Percentiles rank a stretch among this genome's conserved stretches.
Evolutionary conservation across 2,113 vertebrate genomes (phyloP).

Genomic region (Alexandromys fortis): DNA sequence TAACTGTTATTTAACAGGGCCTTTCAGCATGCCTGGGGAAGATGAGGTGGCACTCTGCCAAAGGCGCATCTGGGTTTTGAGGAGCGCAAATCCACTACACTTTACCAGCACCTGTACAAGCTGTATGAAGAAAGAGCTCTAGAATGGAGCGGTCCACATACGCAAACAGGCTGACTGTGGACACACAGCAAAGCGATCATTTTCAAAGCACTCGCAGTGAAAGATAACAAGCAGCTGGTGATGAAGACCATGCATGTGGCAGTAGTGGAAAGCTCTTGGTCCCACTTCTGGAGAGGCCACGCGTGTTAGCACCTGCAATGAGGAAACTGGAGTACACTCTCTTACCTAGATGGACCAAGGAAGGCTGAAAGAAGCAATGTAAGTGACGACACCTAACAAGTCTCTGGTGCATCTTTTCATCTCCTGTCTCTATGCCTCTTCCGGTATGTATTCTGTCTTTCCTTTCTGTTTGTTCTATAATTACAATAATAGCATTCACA

Average conservation of each 20-base stretch:
- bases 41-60: not conserved
- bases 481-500: not conserved
- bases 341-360: not conserved
- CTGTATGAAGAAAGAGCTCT: not conserved
- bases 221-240: not conserved
- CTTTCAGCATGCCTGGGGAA: not conserved
- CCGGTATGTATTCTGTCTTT: not conserved
- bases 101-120: rapidly evolving
- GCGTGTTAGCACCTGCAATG: not conserved
- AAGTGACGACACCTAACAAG: not conserved
- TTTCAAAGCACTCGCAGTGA: not conserved
- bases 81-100: not conserved
- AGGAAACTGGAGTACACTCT: not conserved
- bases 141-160: not conserved
- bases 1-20: not conserved
- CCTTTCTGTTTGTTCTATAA: not conserved
- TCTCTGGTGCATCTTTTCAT: not conserved
- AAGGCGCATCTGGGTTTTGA: not conserved
- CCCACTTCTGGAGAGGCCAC: not conserved
- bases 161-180: not conserved
- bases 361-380: not conserved
- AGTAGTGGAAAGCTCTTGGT: not conserved
- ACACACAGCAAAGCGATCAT: not conserved
- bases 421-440: not conserved
- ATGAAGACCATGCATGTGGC: rapidly evolving